phyloP scores from a whole-genome alignment of 2,888 invertebrate genomes.

The Urechis unicinctus region DNA sequence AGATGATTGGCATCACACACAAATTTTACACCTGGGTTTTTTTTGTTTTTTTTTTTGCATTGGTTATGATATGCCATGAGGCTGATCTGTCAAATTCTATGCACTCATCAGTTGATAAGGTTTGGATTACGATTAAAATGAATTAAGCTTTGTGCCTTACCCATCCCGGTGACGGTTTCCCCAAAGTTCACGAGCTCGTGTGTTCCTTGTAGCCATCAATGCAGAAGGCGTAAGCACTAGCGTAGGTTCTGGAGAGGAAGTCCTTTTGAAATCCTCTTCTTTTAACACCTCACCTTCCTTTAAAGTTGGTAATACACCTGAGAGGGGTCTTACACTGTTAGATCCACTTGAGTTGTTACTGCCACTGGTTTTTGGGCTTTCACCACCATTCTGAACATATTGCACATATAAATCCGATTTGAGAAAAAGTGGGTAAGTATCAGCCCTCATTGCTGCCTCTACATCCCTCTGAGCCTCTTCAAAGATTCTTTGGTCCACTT shows the following conservation, averaged over 20 bases:
- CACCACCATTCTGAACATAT: slow-evolving; percentile 44
- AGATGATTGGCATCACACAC: too few species aligned
- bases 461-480: slow-evolving; percentile 77
- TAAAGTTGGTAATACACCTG: slow-evolving; percentile 19
- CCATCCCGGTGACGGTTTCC: too few species aligned
- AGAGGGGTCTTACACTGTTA: slow-evolving; percentile 17
- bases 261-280: slow-evolving; percentile 51
- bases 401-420: slow-evolving; percentile 82
- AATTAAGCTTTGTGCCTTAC: too few species aligned
- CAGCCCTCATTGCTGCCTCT: slow-evolving; percentile 75
- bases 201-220: too few species aligned
- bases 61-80: too few species aligned
- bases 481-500: slow-evolving; percentile 71
- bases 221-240: slow-evolving; percentile 12
- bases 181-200: too few species aligned
- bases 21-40: too few species aligned
- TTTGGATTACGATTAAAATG: too few species aligned
- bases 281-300: slow-evolving; percentile 18
- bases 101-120: too few species aligned
- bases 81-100: too few species aligned
- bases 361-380: slow-evolving; percentile 42
- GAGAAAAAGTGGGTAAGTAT: slow-evolving; percentile 86
- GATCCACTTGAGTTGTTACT: slow-evolving; percentile 19
- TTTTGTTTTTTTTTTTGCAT: too few species aligned
- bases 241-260: background rate